Base-by-base conservation (phyloP, 2,888 invertebrate genomes). In the Eilema depressum region DNA sequence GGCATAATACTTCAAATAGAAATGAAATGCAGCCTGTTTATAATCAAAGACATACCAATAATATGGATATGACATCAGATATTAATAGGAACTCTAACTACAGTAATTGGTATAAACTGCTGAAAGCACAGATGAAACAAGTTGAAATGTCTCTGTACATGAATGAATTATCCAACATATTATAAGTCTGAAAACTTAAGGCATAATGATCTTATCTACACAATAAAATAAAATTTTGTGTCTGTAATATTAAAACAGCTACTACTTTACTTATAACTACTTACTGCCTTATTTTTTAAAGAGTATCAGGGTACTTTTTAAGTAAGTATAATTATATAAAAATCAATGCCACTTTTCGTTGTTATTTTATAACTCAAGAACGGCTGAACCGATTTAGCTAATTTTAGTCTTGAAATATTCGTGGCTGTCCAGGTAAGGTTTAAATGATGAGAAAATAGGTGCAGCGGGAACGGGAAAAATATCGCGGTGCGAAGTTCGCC, bases 131-230 rank as follows among this genome's bases (percentile, higher is more conserved):
- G 66, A 85, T 86, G 61, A 85, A 87, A 76, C 87, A 89, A 78
- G 83, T 95, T 66, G 92, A 92, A 85, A 79, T 87, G 72, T 76
- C 85, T 47, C 56, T 91, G 17, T 95, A 93, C 73, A 84, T 93
- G 63, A 83, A 92, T 70, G 93, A 93, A 83, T 75, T 95, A 71
- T 86, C 85, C 23, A 68, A 67, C n/a, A 53, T 68, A 7, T 70
- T 68, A 7, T 70, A 57, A 63, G 23, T 33, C n/a, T 12, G 4
- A n/a, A 53, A 53, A 53, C n/a, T 5, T 23, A 2, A 33, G 33
- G 61, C 30, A n/a, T 28, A 14, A 47, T 47, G 47, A 47, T 47
- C 47, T 5, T 47, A 47, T 47, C 20, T 20, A 41, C 20, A 11
- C 5, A 47, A 20, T 20, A 7, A 20, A 20, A 20, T 47, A 47